Evolutionary conservation across 2,113 vertebrate genomes (phyloP), one percentile per base, ranked within the genome.

Genomic region (Campylorhamphus procurvoides): DNA sequence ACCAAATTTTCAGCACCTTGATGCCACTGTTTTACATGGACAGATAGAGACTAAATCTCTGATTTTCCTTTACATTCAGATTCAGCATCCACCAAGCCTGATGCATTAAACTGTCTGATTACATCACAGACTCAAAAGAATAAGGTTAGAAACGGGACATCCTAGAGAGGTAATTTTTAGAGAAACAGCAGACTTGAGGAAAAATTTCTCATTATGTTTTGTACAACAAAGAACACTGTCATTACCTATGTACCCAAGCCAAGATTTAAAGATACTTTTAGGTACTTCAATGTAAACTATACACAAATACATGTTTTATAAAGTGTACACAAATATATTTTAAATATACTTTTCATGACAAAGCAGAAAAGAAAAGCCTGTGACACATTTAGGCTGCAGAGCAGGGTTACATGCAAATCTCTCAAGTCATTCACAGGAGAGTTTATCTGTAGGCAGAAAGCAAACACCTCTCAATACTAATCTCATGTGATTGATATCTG

Each of bases 371-470:
- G 25, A 63, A 77, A 79, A 91, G 31, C 7, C 55, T 7, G 1
- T 49, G 53, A 46, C 69, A 52, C 40, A 40, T 37, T 49, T 9
- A 33, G 58, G 44, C 50, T 75, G 64, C 69, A 56, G 28, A 50
- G n/a, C 31, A 55, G 35, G 22, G 60, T 89, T 71, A 72, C 60
- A 59, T 64, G 60, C 84, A 87, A 60, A 80, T 75, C 69, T 76
- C 64, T 68, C 24, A 19, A 25, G 42, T 78, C 58, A 52, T 56
- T 68, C 76, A 47, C 52, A 53, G 50, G 44, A 90, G 64, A 67
- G 64, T 81, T 94, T 84, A 55, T 84, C 56, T 79, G 80, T 14
- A 78, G 73, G 64, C 77, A 95, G 69, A 87, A 89, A 67, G 84
- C 69, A 84, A 93, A 89, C 56, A 92, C 31, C 56, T 69, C 49